phyloP scores from a whole-genome alignment of 2,113 vertebrate genomes.

The Malaclemys terrapin region DNA sequence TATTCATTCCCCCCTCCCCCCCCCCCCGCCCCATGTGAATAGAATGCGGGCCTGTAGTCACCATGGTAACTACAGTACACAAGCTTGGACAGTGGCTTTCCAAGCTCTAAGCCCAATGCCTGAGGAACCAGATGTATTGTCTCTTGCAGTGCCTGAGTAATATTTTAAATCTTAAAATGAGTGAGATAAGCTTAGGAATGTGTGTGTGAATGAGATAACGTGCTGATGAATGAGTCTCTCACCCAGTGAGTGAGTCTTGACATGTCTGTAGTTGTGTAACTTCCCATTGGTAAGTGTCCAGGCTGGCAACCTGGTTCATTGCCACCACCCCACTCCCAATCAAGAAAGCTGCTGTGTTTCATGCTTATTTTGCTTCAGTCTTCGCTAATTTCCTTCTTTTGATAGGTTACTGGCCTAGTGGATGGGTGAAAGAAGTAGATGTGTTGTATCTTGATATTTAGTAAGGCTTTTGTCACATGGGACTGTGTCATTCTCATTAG shows the following conservation, averaged over 20 bases:
- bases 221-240: not conserved
- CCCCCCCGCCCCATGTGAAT: too few species aligned
- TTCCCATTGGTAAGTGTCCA: fast-evolving
- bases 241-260: not conserved
- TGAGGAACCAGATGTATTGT: not conserved
- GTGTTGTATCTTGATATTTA: not conserved
- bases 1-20: not conserved
- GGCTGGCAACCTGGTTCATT: not conserved
- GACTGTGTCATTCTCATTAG: not conserved
- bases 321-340: not conserved
- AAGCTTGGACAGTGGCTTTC: not conserved
- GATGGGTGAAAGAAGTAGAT: not conserved
- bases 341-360: not conserved
- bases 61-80: not conserved
- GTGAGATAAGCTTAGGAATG: not conserved
- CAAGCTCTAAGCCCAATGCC: not conserved
- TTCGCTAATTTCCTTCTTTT: not conserved
- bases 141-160: not conserved
- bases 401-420: not conserved
- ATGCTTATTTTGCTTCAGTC: not conserved
- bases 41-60: not conserved
- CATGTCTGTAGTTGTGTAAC: not conserved
- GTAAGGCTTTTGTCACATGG: not conserved
- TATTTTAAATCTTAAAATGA: not conserved
- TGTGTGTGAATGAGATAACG: not conserved